phyloP scores from a whole-genome alignment of 1,140 invertebrate species.

The Amphibalanus amphitrite region DNA sequence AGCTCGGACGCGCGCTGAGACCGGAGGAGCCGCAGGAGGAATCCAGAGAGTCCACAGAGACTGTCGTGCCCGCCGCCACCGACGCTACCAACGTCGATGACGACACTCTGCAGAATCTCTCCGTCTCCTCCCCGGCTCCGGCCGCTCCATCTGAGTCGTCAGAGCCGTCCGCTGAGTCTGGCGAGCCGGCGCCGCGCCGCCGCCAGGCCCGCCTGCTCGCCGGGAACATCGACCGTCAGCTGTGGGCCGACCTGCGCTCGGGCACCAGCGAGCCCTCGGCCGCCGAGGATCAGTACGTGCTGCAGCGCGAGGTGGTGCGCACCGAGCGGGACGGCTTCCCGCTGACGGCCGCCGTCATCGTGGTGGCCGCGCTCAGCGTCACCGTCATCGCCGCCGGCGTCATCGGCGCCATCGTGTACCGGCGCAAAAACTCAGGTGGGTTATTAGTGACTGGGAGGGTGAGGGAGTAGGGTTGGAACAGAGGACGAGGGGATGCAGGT shows the following conservation, averaged over 20 bases:
- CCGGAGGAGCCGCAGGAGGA: background rate
- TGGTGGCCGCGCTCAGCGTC: background rate
- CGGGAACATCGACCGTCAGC: background rate
- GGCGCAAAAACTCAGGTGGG: background rate
- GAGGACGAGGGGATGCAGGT: too few relatives aligned
- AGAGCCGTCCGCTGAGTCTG: too few relatives aligned
- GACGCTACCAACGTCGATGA: too few relatives aligned
- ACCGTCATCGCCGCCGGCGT: background rate
- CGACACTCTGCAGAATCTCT: too few relatives aligned
- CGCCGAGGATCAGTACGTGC: background rate
- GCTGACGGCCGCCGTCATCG: background rate
- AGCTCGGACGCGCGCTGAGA: background rate
- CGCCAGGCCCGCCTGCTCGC: background rate
- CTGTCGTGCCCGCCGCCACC: too few relatives aligned
- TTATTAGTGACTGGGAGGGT: background rate
- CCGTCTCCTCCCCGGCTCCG: too few relatives aligned
- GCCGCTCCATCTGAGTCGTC: too few relatives aligned
- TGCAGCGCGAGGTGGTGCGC: background rate
- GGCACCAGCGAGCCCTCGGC: background rate
- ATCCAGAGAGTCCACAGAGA: too few relatives aligned
- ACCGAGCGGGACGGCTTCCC: background rate
- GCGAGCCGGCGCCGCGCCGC: background rate
- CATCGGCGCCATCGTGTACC: background rate
- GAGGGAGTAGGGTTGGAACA: too few relatives aligned
- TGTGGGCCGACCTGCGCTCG: background rate